Evolutionary conservation across 2,113 vertebrate genomes (phyloP).

Genomic region (Leucoraja erinaceus): DNA sequence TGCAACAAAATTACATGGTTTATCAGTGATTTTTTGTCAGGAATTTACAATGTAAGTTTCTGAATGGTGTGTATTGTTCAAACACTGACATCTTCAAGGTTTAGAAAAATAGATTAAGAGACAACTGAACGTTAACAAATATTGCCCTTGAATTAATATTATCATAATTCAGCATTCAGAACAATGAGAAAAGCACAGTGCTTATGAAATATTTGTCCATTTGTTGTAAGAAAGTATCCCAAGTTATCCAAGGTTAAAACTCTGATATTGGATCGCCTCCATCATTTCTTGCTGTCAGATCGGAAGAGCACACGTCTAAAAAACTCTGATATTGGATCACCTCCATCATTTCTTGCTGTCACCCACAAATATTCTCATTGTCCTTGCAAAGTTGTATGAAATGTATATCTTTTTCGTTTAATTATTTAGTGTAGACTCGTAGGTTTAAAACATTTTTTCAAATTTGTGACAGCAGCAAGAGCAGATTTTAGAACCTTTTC

Average conservation of each 20-base stretch:
- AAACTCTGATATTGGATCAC: not conserved
- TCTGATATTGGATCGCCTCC: not conserved
- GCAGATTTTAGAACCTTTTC: not conserved
- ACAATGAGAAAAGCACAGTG: not conserved
- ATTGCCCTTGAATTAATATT: not conserved
- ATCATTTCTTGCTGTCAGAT: too few relatives aligned
- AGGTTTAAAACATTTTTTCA: not conserved
- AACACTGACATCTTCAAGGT: not conserved
- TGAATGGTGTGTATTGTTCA: not conserved
- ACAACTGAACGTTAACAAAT: not conserved
- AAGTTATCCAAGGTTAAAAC: not conserved
- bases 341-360: not conserved
- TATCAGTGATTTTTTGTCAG: not conserved
- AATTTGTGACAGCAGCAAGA: not conserved
- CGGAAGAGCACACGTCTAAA: too few relatives aligned
- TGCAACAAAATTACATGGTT: not conserved
- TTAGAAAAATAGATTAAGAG: not conserved
- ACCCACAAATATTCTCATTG: not conserved
- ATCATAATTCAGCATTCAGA: not conserved
- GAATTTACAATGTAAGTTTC: not conserved
- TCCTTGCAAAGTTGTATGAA: not conserved
- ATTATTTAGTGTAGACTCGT: not conserved
- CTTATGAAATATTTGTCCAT: not conserved
- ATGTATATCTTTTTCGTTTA: not conserved
- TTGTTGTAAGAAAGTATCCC: not conserved